Conservation (phyloP, 2,888 invertebrate genomes). For the Eucera pruinosa region DNA sequence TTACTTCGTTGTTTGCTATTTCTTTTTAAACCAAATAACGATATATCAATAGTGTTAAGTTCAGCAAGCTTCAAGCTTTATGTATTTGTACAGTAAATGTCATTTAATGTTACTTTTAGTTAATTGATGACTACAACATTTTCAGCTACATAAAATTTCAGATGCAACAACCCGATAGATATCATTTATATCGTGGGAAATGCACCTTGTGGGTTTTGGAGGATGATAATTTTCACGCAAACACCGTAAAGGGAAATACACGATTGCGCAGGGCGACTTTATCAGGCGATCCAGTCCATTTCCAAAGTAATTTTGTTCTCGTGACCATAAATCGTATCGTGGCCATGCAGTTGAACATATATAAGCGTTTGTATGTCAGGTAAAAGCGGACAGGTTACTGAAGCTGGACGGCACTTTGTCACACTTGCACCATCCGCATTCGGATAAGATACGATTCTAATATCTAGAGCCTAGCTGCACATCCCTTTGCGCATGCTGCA, state of each 20-base stretch:
- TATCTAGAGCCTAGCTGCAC: slow-evolving; percentile 44
- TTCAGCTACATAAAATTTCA: no score
- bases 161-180: no score
- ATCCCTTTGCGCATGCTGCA: slow-evolving; percentile 23
- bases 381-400: slow-evolving; percentile 52
- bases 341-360: slow-evolving; percentile 9
- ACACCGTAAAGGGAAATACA: slow-evolving; percentile 15
- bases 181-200: no score
- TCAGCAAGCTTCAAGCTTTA: no score
- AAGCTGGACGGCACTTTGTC: slow-evolving; percentile 64
- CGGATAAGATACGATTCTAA: slow-evolving; percentile 70
- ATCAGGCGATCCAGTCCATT: slow-evolving; percentile 58
- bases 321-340: slow-evolving; percentile 53
- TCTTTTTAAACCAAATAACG: no score
- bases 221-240: background rate
- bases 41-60: no score
- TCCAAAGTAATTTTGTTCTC: slow-evolving; percentile 62
- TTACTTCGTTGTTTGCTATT: no score
- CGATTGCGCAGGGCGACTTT: slow-evolving; percentile 50
- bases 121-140: no score
- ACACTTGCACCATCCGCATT: slow-evolving; percentile 62
- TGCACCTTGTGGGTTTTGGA: background rate
- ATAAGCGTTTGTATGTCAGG: slow-evolving; percentile 50
- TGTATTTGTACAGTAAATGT: no score
- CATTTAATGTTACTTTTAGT: no score